phyloP scores from a whole-genome alignment of 2,888 invertebrate species.

The Automeris io region DNA sequence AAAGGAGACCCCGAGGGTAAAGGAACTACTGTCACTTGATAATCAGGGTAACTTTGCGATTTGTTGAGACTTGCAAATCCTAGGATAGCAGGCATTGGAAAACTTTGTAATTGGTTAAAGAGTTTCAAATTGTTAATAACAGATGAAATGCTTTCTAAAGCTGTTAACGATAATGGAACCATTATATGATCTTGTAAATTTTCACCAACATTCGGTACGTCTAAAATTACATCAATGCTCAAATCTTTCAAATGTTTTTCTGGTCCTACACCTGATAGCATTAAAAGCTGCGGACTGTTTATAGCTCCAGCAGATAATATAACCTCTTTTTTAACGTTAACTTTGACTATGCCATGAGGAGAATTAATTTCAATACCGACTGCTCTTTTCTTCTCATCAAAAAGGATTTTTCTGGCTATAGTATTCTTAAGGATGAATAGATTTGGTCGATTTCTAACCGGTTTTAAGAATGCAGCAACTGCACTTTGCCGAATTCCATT shows the following conservation, averaged over 20 bases:
- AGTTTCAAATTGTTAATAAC: slow-evolving; percentile 18
- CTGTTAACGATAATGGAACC: slow-evolving; percentile 31
- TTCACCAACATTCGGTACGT: slow-evolving; percentile 38
- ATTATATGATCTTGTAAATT: slow-evolving; percentile 44
- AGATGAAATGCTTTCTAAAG: slow-evolving; percentile 18
- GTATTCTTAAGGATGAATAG: slow-evolving; percentile 35
- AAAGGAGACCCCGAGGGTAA: slow-evolving; percentile 24
- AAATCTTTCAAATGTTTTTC: slow-evolving; percentile 31
- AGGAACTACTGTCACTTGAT: slow-evolving; percentile 28
- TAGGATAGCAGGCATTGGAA: slow-evolving; percentile 30
- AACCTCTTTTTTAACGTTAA: slow-evolving; percentile 35
- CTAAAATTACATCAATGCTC: slow-evolving; percentile 28
- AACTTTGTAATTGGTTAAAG: slow-evolving; percentile 26
- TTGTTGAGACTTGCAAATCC: slow-evolving; percentile 35
- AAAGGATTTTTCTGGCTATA: slow-evolving; percentile 32
- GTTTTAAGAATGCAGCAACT: slow-evolving; percentile 29
- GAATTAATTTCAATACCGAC: slow-evolving; percentile 34
- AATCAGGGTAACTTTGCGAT: slow-evolving; percentile 35
- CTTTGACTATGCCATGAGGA: slow-evolving; percentile 16
- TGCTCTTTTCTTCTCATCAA: slow-evolving; percentile 27
- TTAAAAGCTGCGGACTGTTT: slow-evolving; percentile 45
- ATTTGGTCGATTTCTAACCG: slow-evolving; percentile 28
- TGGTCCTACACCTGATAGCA: slow-evolving; percentile 52
- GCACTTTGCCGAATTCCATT: slow-evolving; percentile 34
- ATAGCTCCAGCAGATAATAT: slow-evolving; percentile 45